Percentiles rank a stretch among this genome's conserved stretches.
These are phyloP conservation scores for Donacobius atricapilla DNA, from an alignment of 2,113 vertebrate genomes.

Conservation along the genomic window DNA sequence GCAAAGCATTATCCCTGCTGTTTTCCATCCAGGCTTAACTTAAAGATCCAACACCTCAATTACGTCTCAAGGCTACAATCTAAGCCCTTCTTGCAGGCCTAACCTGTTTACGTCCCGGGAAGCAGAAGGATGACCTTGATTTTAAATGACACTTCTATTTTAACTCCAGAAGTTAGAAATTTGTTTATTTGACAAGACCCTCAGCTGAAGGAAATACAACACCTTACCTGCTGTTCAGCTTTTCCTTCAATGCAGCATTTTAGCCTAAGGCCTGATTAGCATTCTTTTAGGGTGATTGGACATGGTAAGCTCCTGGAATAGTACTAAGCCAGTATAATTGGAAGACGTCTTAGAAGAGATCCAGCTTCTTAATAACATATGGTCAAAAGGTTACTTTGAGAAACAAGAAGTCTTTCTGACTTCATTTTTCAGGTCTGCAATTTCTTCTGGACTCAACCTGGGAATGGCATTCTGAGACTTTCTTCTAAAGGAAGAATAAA, in stretches of 20 bases:
- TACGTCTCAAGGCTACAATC: background rate
- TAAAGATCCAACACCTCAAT: background rate
- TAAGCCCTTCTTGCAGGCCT: background rate
- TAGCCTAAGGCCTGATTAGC: slow-evolving; percentile 36
- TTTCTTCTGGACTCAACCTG: background rate
- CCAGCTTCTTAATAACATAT: slow-evolving; percentile 40
- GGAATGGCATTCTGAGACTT: background rate
- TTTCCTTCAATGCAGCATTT: background rate
- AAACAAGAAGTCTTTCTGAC: background rate
- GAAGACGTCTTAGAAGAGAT: slow-evolving; percentile 50
- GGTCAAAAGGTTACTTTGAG: slow-evolving; percentile 29
- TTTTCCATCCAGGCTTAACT: background rate
- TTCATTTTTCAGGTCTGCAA: background rate
- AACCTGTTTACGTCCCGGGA: background rate
- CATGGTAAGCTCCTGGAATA: slow-evolving; percentile 32
- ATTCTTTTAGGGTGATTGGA: slow-evolving; percentile 56
- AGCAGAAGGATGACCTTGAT: background rate
- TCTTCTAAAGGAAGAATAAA: background rate
- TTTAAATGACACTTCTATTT: background rate
- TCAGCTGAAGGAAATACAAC: background rate
- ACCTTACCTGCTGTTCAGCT: background rate
- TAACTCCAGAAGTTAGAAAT: background rate
- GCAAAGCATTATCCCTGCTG: background rate
- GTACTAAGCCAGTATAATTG: background rate
- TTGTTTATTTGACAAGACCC: background rate